Evolutionary conservation across 2,113 vertebrate genomes (phyloP), one percentile per base, ranked within the genome.

Genomic region (Barnardius zonarius): DNA sequence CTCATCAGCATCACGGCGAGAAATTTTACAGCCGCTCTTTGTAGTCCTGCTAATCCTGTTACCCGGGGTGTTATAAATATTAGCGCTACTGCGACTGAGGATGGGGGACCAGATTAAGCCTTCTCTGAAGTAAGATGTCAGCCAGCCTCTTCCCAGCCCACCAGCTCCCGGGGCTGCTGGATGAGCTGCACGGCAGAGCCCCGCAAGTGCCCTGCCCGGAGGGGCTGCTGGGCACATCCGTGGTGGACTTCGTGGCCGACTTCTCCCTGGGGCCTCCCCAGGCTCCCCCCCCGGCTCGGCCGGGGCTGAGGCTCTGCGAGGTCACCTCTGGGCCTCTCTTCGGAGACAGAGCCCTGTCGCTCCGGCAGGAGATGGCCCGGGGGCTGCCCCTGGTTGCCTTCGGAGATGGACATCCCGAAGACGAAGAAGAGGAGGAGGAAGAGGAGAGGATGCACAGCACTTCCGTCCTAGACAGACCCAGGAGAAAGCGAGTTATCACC

Each of bases 401-500:
- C 17, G 69, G 90, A 82, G 91, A 78, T 14, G 92, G 93, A 28
- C 86, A 94, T 15, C 87, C 90, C 57, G 87, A 96, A 76, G 96
- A 96, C 0, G 96, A 97, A 5, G 95, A 93, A 10, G 95, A 95
- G 22, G 97, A 95, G 41, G 97, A 97, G 18, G 97, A 90, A 46
- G 97, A 96, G 15, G 97, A 95, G 49, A 95, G 67, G 6, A 78
- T 68, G 17, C 57, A 70, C 23, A 90, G 76, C 35, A 4, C 86
- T 37, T 94, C 95, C 27, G 95, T 97, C 20, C 83, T 96, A 52
- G 97, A 96, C 44, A 98, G 98, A 85, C 98, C 98, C 80, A 98
- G 98, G 92, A 98, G 99, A 91, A 99, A 99, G 88, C 93, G 99
- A 11, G 97, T 99, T 96, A 99, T 99, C 97, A 99, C 98, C 63